Evolutionary conservation across 2,113 vertebrate genomes (phyloP).

Genomic region (Panthera leo): DNA sequence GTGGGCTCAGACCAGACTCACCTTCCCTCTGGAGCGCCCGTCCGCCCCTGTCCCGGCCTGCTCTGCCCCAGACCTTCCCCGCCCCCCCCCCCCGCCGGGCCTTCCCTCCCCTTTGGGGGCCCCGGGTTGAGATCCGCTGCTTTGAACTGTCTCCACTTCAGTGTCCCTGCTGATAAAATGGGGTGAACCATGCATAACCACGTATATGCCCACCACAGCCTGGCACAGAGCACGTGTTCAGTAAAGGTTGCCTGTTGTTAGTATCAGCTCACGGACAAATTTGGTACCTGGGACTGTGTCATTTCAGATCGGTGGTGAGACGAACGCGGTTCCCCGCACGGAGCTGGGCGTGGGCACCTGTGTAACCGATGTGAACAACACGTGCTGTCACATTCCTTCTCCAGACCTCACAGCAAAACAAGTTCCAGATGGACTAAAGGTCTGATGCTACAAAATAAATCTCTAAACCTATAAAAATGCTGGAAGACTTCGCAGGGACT

Average conservation of each 20-base stretch:
- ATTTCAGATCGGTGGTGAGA: neutral
- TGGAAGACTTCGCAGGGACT: neutral
- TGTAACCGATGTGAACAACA: neutral
- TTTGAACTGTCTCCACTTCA: neutral
- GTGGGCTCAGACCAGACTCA: neutral
- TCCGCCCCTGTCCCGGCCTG: neutral
- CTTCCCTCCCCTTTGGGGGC: no score
- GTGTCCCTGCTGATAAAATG: neutral
- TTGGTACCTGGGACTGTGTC: neutral
- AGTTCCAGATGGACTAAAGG: constrained; percentile 2
- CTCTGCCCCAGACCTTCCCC: neutral
- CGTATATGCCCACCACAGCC: no score
- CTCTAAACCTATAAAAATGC: neutral
- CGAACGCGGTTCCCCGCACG: neutral
- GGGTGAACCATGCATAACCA: no score
- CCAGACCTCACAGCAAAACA: neutral
- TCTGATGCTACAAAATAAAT: neutral
- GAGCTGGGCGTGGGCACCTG: neutral
- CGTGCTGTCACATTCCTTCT: neutral
- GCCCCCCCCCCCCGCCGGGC: no score
- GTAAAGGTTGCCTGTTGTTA: neutral
- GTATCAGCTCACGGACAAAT: no score
- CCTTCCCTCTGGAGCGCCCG: neutral
- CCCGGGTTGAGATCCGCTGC: neutral
- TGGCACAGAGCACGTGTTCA: no score